Conservation (phyloP, 2,113 vertebrate species). For the Syrrhaptes paradoxus region DNA sequence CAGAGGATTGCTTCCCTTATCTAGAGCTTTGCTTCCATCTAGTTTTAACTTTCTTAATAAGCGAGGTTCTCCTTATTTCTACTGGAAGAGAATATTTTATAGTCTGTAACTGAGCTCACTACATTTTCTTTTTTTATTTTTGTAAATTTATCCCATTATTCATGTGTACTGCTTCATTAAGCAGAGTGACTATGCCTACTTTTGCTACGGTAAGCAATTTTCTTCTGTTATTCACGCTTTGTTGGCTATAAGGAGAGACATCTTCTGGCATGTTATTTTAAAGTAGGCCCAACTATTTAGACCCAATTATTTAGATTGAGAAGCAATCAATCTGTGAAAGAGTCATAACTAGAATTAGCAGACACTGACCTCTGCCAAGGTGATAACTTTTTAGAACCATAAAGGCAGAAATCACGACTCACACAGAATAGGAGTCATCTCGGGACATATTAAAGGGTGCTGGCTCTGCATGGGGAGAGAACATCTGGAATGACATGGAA, state of each 20-base stretch:
- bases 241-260: neutral
- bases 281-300: neutral
- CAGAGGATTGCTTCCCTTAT: neutral
- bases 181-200: neutral
- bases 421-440: neutral
- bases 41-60: conserved; percentile 52
- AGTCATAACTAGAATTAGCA: neutral
- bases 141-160: neutral
- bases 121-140: neutral
- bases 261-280: neutral
- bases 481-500: neutral
- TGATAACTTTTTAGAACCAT: neutral
- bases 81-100: neutral
- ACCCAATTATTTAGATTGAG: neutral
- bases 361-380: neutral
- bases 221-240: neutral
- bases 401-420: neutral
- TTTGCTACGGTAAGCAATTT: neutral
- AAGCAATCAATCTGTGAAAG: neutral
- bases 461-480: neutral
- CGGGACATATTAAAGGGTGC: neutral
- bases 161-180: neutral
- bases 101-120: neutral
- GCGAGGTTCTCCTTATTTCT: neutral
- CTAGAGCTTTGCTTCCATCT: conserved; percentile 50